Conservation (phyloP, 2,888 invertebrate genomes). For the Oxystoma pomonae region DNA sequence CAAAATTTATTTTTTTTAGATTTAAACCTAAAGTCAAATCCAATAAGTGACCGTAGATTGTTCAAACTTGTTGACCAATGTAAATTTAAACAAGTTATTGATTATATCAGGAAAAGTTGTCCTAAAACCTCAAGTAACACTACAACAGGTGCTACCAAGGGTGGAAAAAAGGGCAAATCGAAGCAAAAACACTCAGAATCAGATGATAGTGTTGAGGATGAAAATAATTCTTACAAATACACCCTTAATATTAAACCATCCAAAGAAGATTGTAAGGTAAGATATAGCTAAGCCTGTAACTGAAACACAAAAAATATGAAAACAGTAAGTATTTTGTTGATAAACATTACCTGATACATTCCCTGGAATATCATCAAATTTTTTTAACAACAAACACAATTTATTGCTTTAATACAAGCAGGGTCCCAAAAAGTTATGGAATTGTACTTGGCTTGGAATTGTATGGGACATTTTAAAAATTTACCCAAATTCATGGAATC, state of each 20-base stretch:
- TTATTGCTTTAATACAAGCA: too few species aligned
- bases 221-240: slow-evolving; percentile 36
- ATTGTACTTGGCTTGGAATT: too few species aligned
- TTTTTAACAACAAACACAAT: too few species aligned
- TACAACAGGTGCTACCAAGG: slow-evolving; percentile 19
- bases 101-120: slow-evolving; percentile 69
- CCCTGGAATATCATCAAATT: too few species aligned
- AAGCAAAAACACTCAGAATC: slow-evolving; percentile 35
- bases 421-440: too few species aligned
- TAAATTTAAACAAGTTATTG: slow-evolving; percentile 69
- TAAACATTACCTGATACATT: too few species aligned
- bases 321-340: too few species aligned
- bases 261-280: slow-evolving; percentile 26
- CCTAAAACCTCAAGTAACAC: slow-evolving; percentile 39
- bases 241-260: slow-evolving; percentile 39
- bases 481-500: too few species aligned
- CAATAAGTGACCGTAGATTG: slow-evolving; percentile 66
- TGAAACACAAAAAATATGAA: too few species aligned
- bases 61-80: slow-evolving; percentile 72
- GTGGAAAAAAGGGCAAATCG: slow-evolving; percentile 42
- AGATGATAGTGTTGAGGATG: slow-evolving; percentile 23
- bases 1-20: too few species aligned
- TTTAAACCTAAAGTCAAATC: slow-evolving; percentile 69
- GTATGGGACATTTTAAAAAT: too few species aligned
- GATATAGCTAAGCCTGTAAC: too few species aligned